Percentiles rank a stretch among this genome's conserved stretches.
These are phyloP conservation scores for Aphaenogaster ashmeadi DNA, from an alignment of 1,140 invertebrate species.

Conservation along the genomic window DNA sequence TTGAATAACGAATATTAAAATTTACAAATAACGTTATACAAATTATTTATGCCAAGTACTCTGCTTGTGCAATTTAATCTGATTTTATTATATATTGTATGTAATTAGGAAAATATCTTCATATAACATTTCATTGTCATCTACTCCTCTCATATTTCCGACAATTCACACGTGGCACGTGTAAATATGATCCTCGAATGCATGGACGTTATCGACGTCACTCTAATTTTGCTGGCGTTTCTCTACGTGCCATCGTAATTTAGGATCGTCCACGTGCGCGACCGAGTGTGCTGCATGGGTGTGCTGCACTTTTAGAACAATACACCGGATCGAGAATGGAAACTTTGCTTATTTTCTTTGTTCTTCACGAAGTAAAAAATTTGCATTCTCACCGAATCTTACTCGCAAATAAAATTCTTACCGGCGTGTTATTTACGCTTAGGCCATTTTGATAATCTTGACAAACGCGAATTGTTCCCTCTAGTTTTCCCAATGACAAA, in stretches of 20 bases:
- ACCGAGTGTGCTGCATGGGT: neutral
- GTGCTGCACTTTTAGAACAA: neutral
- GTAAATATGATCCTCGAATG: constrained; percentile 14
- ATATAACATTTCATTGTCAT: neutral
- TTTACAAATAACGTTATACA: neutral
- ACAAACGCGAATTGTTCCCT: neutral
- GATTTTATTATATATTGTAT: neutral
- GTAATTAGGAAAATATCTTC: neutral
- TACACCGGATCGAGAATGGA: neutral
- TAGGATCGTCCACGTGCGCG: neutral
- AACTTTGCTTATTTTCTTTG: neutral
- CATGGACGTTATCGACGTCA: neutral
- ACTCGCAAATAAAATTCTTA: neutral
- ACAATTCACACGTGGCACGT: neutral
- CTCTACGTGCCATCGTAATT: constrained; percentile 8
- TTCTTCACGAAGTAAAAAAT: neutral
- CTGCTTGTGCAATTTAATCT: neutral
- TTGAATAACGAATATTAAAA: neutral
- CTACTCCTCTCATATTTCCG: neutral
- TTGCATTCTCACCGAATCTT: neutral
- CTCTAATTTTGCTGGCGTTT: neutral
- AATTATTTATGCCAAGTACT: neutral
- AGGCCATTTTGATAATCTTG: neutral
- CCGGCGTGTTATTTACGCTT: neutral
- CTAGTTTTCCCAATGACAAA: neutral